A percentile compares a stretch with the other conserved stretches of the same genome.
phyloP scores from a whole-genome alignment of 2,888 invertebrate species.

The Ommatoiulus sabulosus region DNA sequence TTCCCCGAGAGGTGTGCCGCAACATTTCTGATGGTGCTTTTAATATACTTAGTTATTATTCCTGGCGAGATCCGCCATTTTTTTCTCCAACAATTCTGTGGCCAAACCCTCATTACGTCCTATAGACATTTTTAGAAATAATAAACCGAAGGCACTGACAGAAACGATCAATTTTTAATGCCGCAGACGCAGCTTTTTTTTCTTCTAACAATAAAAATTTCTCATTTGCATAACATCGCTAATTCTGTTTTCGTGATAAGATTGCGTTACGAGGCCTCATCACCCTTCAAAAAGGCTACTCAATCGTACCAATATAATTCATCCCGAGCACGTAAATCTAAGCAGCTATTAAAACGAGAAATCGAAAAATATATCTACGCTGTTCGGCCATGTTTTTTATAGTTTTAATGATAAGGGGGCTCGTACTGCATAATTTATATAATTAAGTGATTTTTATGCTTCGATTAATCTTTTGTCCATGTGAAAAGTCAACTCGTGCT shows the following conservation, averaged over 20 bases:
- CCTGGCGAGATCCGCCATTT: neutral
- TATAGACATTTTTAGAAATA: neutral
- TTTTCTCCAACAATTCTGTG: neutral
- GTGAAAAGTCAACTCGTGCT: neutral
- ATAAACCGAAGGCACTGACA: neutral
- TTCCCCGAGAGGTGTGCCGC: neutral
- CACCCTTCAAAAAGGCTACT: neutral
- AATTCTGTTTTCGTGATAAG: constrained; percentile 36
- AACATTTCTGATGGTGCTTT: too few relatives aligned
- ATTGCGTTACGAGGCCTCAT: neutral
- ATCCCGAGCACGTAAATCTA: neutral
- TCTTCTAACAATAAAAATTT: neutral
- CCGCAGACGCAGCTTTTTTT: neutral
- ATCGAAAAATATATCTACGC: neutral
- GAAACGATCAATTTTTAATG: neutral
- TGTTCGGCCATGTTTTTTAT: neutral
- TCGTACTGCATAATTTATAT: neutral
- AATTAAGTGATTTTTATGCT: constrained; percentile 24
- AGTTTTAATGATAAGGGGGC: neutral
- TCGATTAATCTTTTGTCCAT: constrained; percentile 20
- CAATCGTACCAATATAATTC: constrained; percentile 17
- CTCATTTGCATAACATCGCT: constrained; percentile 17
- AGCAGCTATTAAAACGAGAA: constrained; percentile 9
- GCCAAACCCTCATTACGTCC: neutral
- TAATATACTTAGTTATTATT: neutral